These are phyloP conservation scores for Halichoeres trimaculatus DNA, from an alignment of 2,113 vertebrate genomes.

Conservation along the genomic window DNA sequence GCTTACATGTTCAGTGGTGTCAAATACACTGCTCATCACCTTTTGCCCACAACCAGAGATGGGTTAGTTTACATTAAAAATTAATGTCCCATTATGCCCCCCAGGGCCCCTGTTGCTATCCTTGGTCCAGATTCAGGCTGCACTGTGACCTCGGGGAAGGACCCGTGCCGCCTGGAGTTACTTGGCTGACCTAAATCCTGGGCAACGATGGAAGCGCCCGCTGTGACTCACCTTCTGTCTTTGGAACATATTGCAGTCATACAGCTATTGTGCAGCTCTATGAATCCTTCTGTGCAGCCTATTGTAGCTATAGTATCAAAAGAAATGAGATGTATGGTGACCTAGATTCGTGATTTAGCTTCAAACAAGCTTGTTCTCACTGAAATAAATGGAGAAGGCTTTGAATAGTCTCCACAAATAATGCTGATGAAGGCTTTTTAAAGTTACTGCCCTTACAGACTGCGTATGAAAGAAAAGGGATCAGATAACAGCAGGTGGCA, in stretches of 20 bases:
- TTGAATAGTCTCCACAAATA: neutral
- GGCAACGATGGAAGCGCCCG: slow-evolving; percentile 61
- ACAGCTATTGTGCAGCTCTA: slow-evolving; percentile 35
- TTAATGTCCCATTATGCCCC: slow-evolving; percentile 70
- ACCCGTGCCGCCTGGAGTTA: slow-evolving; percentile 75
- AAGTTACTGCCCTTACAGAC: neutral
- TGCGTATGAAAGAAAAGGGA: neutral
- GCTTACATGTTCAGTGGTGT: slow-evolving; percentile 34
- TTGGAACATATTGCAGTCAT: slow-evolving; percentile 51
- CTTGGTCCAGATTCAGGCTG: slow-evolving; percentile 75
- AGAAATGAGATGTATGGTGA: slow-evolving; percentile 47
- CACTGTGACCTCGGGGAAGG: slow-evolving; percentile 61
- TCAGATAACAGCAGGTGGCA: neutral
- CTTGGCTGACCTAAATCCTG: slow-evolving; percentile 79
- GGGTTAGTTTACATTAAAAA: slow-evolving; percentile 82
- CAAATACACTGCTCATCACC: slow-evolving; percentile 69
- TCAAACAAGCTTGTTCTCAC: slow-evolving; percentile 9
- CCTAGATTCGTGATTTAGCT: slow-evolving; percentile 46
- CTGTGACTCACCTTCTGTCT: slow-evolving; percentile 81
- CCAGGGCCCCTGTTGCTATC: slow-evolving; percentile 69
- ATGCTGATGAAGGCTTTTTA: slow-evolving; percentile 11
- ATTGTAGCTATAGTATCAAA: slow-evolving; percentile 34
- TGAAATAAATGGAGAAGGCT: neutral
- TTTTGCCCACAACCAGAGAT: slow-evolving; percentile 71
- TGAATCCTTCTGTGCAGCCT: slow-evolving; percentile 29